Base-by-base conservation (phyloP, 2,888 invertebrate genomes). In the Cataglyphis livida region DNA sequence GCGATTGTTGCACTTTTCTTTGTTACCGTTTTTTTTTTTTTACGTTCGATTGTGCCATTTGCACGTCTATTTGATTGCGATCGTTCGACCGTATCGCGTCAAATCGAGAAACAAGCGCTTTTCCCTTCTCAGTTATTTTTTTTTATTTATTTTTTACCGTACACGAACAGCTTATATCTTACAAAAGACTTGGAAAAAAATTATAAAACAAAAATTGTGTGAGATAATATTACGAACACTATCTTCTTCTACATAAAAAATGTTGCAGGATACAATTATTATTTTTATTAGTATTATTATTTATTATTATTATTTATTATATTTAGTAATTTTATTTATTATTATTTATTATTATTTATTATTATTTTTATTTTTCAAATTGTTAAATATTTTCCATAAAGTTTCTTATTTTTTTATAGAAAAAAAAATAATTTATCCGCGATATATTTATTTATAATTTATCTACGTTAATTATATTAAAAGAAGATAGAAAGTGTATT, bases 21-120 rank as follows among this genome's bases (percentile, higher is more conserved):
- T 25, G 18, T 41, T 21, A 57, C 6, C 76, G 21, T 64, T 44
- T 70, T 25, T 25, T 25, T 25, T 25, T 25, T 28, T 28, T 48
- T 15, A 32, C 66, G 57, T 57, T 21, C 25, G 61, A 78, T 78
- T 44, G 32, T 54, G 75, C 28, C 5, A 38, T 57, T 57, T 10
- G 57, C 32, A 28, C 25, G 41, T 25, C 28, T 54, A 12, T 21
- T 57, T 68, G 44, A 78, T 44, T 21, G 68, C 44, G 6, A 35
- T 25, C n/a, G 28, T n/a, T 64, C 44, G 44, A 44, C 21, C 3
- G 25, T 61, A 62, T 2, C 32, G 7, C 38, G 18, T 68, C 10
- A 76, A 48, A 48, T 5, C 41, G 41, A 18, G 51, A 54, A 62
- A 32, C 51, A 59, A 61, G 9, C 15, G 28, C 28, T 12, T 73